Evolutionary conservation across 2,888 invertebrate species (phyloP), one percentile per base, ranked within the genome.

Genomic region (Steinernema scapterisci): DNA sequence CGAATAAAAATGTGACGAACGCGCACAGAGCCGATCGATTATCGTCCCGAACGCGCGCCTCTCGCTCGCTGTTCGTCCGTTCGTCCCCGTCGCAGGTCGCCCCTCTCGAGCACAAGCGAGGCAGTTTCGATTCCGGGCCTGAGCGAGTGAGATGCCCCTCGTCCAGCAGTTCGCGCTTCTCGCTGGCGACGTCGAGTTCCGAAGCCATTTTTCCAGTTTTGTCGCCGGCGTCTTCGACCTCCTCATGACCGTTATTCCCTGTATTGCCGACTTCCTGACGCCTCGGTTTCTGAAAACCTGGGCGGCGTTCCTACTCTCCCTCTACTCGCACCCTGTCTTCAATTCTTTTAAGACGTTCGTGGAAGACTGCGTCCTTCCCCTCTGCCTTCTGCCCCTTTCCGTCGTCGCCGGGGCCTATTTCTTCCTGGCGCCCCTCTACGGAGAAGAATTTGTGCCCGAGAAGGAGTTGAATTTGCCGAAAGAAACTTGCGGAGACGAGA

Each of bases 41-140:
- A 63, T 31, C 63, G 63, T 63, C 38, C 38, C 63, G 31, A 63
- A 31, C 63, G 63, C 63, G 63, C 63, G 63, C 31, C 63, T 16
- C 63, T n/a, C 48, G 3, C 19, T 13, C 48, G 48, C 19, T 19
- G 19, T 16, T 63, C 63, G 31, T 9, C 63, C 31, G 63, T 63
- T 31, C 63, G 63, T 63, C 63, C 31, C 38, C 16, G 16, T 63
- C 31, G 7, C 1, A 27, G 9, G 3, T 48, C 48, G 48, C 48
- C 48, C 9, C 38, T 38, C 9, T 38, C 38, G 38, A 38, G 38
- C 9, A n/a, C 38, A 38, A 38, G 38, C 9, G 38, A 38, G 38
- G 38, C 38, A 38, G 38, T 38, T 38, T 38, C 38, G 38, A 38
- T 9, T 38, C 38, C 38, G 38, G 38, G 5, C 38, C 38, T 9